These are phyloP conservation scores for Anomalospiza imberbis DNA, from an alignment of 2,797 vertebrate species.

Conservation along the genomic window DNA sequence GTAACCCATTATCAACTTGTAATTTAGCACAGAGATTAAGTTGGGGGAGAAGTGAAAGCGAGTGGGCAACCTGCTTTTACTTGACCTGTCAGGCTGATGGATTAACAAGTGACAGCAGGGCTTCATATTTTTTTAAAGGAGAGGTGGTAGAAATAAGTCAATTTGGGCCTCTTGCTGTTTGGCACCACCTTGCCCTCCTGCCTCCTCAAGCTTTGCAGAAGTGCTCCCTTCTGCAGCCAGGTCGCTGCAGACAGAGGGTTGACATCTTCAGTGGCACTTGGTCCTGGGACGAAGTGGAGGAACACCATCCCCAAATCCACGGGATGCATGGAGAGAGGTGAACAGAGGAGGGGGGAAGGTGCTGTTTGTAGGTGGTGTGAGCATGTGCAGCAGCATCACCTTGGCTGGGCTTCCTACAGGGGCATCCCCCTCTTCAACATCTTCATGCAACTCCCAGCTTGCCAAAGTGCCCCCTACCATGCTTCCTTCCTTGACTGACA, in stretches of 20 bases:
- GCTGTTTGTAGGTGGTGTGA: accelerated
- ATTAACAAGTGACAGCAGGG: constrained; percentile 13
- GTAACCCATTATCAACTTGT: constrained; percentile 65
- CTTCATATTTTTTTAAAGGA: not conserved
- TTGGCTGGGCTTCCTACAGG: not conserved
- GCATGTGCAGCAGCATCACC: accelerated
- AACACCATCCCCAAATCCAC: accelerated
- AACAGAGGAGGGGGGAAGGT: not conserved
- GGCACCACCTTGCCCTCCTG: not conserved
- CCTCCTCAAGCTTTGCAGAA: not conserved
- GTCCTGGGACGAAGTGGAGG: accelerated
- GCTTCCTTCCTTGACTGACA: not conserved
- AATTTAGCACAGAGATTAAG: constrained; percentile 30
- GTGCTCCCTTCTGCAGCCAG: not conserved
- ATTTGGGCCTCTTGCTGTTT: not conserved
- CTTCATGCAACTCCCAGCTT: not conserved
- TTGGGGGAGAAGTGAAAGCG: constrained; percentile 48
- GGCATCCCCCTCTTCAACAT: not conserved
- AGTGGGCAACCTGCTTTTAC: constrained; percentile 60
- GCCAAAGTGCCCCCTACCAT: not conserved
- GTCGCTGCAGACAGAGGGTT: accelerated
- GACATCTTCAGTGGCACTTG: accelerated
- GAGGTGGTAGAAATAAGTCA: constrained; percentile 20
- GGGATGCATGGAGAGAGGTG: accelerated
- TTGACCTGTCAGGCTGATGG: constrained; percentile 42